Evolutionary conservation across 2,113 vertebrate genomes (phyloP), one percentile per base, ranked within the genome.

Genomic region (Myotis yumanensis): DNA sequence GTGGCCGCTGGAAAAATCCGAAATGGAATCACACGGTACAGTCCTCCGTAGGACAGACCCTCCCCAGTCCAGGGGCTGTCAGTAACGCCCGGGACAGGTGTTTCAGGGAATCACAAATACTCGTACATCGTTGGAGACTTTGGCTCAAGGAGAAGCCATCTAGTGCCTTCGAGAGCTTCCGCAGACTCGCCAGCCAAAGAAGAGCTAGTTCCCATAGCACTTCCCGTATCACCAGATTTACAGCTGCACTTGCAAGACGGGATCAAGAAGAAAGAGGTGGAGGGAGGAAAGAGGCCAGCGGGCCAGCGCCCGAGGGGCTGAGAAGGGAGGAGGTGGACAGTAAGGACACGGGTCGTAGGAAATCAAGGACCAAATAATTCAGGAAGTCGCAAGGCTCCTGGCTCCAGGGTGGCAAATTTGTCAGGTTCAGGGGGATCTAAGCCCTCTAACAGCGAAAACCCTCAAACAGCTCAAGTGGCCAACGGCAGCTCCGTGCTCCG

Each of bases 11-110:
- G 62, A 37, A 68, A 64, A 69, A 62, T 30, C 71, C 0, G 46
- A 73, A 35, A 14, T 18, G 69, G 86, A 90, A 17, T 7, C 3
- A 0, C 62, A 4, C 12, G 1, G 12, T 2, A 6, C n/a, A 15
- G 30, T 17, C 68, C 57, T 51, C 73, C 0, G 28, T 0, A 3
- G 64, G 30, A 28, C 32, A 51, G 25, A 28, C 18, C 23, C 15
- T 57, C 11, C 1, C 16, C n/a, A 12, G 0, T 0, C 12, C 0
- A 3, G n/a, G 11, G 71, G 32, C 37, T 37, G 35, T 35, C 12
- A 5, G 48, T 23, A 22, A 46, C 76, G 46, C 54, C 37, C 25
- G 7, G 32, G 2, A 7, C 40, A n/a, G 18, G 32, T 48, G 7
- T 57, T 32, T 72, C n/a, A n/a, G 23, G 20, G 37, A 17, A 20